Conservation (phyloP, 2,888 invertebrate genomes). For the Diaphora mendica region DNA sequence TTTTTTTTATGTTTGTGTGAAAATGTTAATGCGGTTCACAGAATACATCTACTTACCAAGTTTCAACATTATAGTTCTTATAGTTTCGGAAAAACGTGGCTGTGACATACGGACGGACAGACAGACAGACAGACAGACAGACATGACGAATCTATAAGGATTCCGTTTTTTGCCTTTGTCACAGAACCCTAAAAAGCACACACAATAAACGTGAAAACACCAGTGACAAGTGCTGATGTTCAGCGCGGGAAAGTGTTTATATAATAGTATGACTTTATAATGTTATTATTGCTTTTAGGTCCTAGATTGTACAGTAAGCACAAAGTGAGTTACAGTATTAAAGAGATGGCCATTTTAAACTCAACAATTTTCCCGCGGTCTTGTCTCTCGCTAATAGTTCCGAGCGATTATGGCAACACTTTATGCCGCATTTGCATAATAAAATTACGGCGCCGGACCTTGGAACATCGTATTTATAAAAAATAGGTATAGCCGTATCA, state of each 20-base stretch:
- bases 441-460: constrained; percentile 71
- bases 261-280: background rate
- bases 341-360: constrained; percentile 59
- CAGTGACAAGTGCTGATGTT: background rate
- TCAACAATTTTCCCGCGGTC: constrained; percentile 65
- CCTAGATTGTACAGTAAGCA: background rate
- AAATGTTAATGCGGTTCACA: too few species aligned
- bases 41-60: too few species aligned
- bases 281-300: background rate
- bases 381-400: constrained; percentile 66
- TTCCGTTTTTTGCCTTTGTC: too few species aligned
- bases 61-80: too few species aligned
- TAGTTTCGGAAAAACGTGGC: too few species aligned
- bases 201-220: background rate
- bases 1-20: too few species aligned
- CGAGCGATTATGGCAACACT: constrained; percentile 83
- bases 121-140: too few species aligned
- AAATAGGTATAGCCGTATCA: constrained; percentile 59
- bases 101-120: too few species aligned
- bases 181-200: too few species aligned
- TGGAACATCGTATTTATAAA: constrained; percentile 67
- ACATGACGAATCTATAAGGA: too few species aligned
- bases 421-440: constrained; percentile 85
- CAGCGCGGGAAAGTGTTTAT: background rate
- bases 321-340: constrained; percentile 20